Evolutionary conservation across 2,113 vertebrate species (phyloP), one percentile per base, ranked within the genome.

Genomic region (Anas platyrhynchos): DNA sequence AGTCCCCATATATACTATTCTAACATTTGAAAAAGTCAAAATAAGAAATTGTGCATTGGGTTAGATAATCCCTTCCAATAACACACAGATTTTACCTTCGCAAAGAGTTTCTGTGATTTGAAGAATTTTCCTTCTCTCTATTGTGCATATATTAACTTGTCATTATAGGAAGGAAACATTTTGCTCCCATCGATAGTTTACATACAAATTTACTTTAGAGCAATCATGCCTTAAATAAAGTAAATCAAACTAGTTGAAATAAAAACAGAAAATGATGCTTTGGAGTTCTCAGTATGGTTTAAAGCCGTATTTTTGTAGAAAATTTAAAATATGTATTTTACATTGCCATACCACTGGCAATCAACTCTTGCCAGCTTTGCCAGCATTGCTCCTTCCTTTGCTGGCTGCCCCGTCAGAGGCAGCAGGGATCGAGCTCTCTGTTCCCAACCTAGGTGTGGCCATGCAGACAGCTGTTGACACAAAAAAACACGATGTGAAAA

Each of bases 1-100:
- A 7, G 11, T 56, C 23, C 38, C 10, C 15, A 20, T 15, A 32
- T 34, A n/a, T 12, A 4, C 7, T 18, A 5, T 20, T 31, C 2
- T 4, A 32, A 9, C 11, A 6, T 4, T 55, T 73, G 4, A 1
- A 43, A 31, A 78, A 89, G 56, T 9, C 26, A 10, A 2, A 50
- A 4, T 6, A 25, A 34, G 5, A 4, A n/a, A 31, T 23, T 2
- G 5, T 1, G 0, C 9, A 0, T 18, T 4, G 48, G 16, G 18
- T 27, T 41, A 4, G 71, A 46, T 9, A 11, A 54, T 31, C 34
- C 26, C 36, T 58, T 43, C 29, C 62, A 32, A 1, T 5, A 10
- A 16, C 11, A 7, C 68, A 16, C 12, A 22, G 38, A 26, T 17
- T 55, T 72, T 29, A 8, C 25, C n/a, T 36, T 26, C 61, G 6